Percentiles rank a stretch among this genome's conserved stretches.
phyloP scores from a whole-genome alignment of 2,797 vertebrate genomes.

The Centroberyx gerrardi region DNA sequence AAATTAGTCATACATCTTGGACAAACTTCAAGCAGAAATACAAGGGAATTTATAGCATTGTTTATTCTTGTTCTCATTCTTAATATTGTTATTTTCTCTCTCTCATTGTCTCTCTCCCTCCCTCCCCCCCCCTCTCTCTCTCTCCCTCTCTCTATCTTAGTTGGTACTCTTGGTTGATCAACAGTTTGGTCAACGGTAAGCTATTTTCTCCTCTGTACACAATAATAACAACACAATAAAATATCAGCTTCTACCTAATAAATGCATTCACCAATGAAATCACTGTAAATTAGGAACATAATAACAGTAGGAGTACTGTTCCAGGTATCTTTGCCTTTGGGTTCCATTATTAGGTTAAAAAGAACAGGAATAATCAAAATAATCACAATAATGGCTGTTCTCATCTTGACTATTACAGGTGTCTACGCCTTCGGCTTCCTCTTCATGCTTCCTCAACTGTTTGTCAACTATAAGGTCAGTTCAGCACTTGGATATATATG shows the following conservation, averaged over 20 bases:
- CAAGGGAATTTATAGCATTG: too few relatives aligned
- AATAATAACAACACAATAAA: neutral
- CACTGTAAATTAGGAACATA: neutral
- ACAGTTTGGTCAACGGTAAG: conserved; percentile 98
- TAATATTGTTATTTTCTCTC: too few relatives aligned
- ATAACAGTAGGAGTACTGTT: too few relatives aligned
- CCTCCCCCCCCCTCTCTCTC: neutral
- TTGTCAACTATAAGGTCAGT: conserved; percentile 98
- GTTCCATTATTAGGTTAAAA: neutral
- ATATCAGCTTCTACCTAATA: neutral
- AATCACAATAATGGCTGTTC: neutral
- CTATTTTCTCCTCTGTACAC: neutral
- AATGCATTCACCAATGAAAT: neutral
- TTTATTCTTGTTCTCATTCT: too few relatives aligned
- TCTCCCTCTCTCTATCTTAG: conserved; percentile 77
- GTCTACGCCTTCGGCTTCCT: conserved; percentile 99
- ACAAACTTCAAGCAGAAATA: too few relatives aligned
- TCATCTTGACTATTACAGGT: conserved; percentile 80
- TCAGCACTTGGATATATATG: neutral
- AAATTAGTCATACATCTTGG: too few relatives aligned
- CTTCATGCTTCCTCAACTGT: conserved; percentile 99
- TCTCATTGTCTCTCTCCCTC: too few relatives aligned
- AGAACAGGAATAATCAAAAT: neutral
- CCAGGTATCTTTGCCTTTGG: neutral
- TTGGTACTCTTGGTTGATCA: conserved; percentile 99